A percentile compares a stretch with the other conserved stretches of the same genome.
phyloP scores from a whole-genome alignment of 2,888 invertebrate species.

The Trissonchulus sp. region DNA sequence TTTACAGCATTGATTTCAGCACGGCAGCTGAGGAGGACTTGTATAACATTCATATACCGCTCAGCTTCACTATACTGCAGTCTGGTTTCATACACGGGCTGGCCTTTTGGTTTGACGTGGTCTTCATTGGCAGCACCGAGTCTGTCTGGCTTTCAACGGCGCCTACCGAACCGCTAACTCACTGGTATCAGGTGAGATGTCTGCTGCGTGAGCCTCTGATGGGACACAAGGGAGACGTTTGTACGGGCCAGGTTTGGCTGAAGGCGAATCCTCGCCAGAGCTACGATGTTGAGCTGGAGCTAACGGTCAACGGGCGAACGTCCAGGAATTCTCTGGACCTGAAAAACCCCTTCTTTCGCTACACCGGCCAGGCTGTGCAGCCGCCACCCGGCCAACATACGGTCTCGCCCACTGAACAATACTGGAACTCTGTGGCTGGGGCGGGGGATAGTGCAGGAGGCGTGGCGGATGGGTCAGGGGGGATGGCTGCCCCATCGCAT shows the following conservation, averaged over 20 bases:
- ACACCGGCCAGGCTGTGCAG: slow-evolving; percentile 82
- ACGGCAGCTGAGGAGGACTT: slow-evolving; percentile 85
- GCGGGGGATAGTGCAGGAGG: slow-evolving; percentile 58
- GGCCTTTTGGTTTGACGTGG: slow-evolving; percentile 99
- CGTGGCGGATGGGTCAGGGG: neutral
- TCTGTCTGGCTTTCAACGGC: slow-evolving; percentile 95
- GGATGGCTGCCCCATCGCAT: neutral
- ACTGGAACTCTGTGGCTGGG: slow-evolving; percentile 77
- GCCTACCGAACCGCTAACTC: slow-evolving; percentile 93
- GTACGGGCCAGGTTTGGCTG: slow-evolving; percentile 77
- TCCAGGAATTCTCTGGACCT: slow-evolving; percentile 87
- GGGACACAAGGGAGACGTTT: slow-evolving; percentile 73
- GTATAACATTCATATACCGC: slow-evolving; percentile 87
- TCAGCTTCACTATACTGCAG: slow-evolving; percentile 82
- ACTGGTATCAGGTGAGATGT: slow-evolving; percentile 98
- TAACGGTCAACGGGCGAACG: slow-evolving; percentile 70
- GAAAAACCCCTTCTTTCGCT: slow-evolving; percentile 96
- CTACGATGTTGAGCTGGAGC: slow-evolving; percentile 93
- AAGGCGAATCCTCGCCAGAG: slow-evolving; percentile 96
- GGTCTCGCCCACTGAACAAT: slow-evolving; percentile 84
- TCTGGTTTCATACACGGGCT: slow-evolving; percentile 92
- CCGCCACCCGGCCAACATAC: slow-evolving; percentile 85
- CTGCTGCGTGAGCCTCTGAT: slow-evolving; percentile 85
- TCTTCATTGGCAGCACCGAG: slow-evolving; percentile 74
- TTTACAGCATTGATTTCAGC: slow-evolving; percentile 87